A percentile compares a stretch with the other conserved stretches of the same genome.
phyloP scores from a whole-genome alignment of 2,797 vertebrate genomes.

The Enteromius paludinosus region DNA sequence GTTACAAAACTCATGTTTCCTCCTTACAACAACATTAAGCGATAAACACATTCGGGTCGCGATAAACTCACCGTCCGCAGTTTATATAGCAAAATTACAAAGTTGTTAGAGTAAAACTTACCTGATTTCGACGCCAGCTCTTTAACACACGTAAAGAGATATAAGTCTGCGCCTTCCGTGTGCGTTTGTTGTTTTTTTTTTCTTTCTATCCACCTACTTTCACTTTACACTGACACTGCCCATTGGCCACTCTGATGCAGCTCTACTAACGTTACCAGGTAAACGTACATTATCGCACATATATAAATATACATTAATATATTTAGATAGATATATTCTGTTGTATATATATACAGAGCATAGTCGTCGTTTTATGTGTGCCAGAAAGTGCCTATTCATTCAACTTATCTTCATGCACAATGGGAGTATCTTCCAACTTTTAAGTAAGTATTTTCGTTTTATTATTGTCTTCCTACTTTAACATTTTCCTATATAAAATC shows the following conservation, averaged over 20 bases:
- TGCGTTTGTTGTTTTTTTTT: slow-evolving; percentile 32
- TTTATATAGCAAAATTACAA: background rate
- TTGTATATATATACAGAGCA: too few species aligned
- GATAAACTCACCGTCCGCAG: background rate
- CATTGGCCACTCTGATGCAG: background rate
- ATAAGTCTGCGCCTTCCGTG: slow-evolving; percentile 50
- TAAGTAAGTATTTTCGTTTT: background rate
- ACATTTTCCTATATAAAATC: background rate
- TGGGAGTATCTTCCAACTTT: background rate
- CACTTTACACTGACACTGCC: slow-evolving; percentile 47
- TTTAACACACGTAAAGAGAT: slow-evolving; percentile 46
- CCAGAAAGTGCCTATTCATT: background rate
- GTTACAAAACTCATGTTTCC: slow-evolving; percentile 19
- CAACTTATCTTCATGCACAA: background rate
- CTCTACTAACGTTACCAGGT: background rate
- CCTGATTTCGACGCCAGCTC: slow-evolving; percentile 53
- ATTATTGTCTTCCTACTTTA: background rate
- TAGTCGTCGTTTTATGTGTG: background rate
- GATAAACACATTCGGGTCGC: slow-evolving; percentile 2
- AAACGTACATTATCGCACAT: background rate
- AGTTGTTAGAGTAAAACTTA: background rate
- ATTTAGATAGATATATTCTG: too few species aligned
- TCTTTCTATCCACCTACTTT: slow-evolving; percentile 49
- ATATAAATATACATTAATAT: too few species aligned
- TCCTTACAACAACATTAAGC: background rate